phyloP scores from a whole-genome alignment of 2,113 vertebrate genomes.

The Meles meles region DNA sequence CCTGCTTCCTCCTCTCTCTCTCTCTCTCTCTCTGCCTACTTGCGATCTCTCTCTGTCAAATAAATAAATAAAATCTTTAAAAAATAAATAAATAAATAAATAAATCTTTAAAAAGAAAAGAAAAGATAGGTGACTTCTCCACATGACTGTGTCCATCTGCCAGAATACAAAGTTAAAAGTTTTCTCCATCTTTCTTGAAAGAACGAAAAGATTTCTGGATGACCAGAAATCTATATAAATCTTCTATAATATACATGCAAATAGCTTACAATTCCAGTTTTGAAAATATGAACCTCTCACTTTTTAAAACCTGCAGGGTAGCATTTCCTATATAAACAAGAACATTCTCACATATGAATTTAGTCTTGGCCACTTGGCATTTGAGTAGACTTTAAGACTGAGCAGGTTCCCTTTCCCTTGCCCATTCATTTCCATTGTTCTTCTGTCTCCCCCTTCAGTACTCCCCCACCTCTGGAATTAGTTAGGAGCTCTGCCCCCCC shows the following conservation, averaged over 20 bases:
- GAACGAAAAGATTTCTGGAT: slow-evolving; percentile 4
- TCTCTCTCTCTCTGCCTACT: no score
- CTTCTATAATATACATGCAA: not conserved
- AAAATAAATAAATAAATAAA: no score
- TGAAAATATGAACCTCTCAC: not conserved
- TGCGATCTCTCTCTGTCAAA: no score
- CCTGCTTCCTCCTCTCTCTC: no score
- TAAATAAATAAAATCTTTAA: no score
- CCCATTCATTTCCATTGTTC: not conserved
- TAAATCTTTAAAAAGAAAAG: not conserved
- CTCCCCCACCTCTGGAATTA: not conserved
- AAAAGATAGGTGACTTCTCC: not conserved
- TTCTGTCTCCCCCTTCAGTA: not conserved
- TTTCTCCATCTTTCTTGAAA: not conserved
- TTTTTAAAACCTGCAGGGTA: not conserved
- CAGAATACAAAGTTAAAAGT: not conserved
- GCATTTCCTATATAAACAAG: not conserved
- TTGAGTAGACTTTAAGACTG: not conserved
- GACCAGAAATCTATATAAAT: no score
- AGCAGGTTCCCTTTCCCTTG: not conserved
- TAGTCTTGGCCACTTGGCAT: not conserved
- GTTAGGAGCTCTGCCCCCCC: not conserved
- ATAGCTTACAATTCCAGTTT: slow-evolving; percentile 5
- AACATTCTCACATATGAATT: not conserved
- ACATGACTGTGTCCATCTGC: not conserved